Conservation (phyloP, 2,888 invertebrate species). For the Lapara coniferarum region DNA sequence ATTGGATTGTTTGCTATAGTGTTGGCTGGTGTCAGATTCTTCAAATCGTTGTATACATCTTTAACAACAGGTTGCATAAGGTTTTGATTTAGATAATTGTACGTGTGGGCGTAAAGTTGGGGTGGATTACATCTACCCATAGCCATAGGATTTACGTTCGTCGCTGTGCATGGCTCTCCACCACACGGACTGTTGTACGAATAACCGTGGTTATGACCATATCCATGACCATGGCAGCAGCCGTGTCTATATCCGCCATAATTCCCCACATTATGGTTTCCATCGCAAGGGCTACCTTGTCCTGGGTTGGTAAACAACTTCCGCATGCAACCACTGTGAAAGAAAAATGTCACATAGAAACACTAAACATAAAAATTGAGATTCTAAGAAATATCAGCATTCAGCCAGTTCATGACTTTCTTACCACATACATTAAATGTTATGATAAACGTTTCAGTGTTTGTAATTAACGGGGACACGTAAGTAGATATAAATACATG, state of each 20-base stretch:
- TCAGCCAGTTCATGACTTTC: too few species aligned
- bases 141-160: slow-evolving; percentile 30
- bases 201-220: slow-evolving; percentile 40
- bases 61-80: slow-evolving; percentile 71
- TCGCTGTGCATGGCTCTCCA: slow-evolving; percentile 51
- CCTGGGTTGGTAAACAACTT: slow-evolving; percentile 64
- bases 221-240: slow-evolving; percentile 47
- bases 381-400: not conserved
- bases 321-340: slow-evolving; percentile 77
- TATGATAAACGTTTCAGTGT: not conserved
- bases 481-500: too few species aligned
- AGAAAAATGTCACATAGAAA: slow-evolving; percentile 21
- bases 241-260: slow-evolving; percentile 52
- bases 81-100: slow-evolving; percentile 66
- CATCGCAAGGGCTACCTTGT: slow-evolving; percentile 38
- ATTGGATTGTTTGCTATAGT: slow-evolving; percentile 64
- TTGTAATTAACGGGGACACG: too few species aligned
- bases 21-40: slow-evolving; percentile 62
- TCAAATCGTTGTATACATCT: slow-evolving; percentile 74
- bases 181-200: slow-evolving; percentile 37
- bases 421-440: too few species aligned
- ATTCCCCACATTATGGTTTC: slow-evolving; percentile 39
- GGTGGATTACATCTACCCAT: slow-evolving; percentile 65
- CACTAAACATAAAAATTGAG: not conserved
- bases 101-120: slow-evolving; percentile 69